Percentiles rank a stretch among this genome's conserved stretches.
Evolutionary conservation across 2,113 vertebrate species (phyloP).

Genomic region (Boulengeromyrus knoepffleri): DNA sequence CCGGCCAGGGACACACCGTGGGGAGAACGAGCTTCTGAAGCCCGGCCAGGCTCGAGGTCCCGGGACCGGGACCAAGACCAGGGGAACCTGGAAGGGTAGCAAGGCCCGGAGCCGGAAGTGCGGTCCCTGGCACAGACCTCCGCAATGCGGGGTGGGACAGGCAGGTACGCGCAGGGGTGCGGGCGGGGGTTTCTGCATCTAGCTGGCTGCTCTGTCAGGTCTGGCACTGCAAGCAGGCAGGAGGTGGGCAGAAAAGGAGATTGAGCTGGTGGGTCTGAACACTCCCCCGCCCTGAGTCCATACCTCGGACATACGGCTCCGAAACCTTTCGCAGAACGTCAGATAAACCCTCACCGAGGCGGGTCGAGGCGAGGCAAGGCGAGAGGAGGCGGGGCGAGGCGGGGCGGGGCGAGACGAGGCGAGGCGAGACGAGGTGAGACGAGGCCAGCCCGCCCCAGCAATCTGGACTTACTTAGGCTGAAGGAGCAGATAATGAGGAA

Average conservation of each 20-base stretch:
- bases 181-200: background rate
- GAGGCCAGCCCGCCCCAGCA: background rate
- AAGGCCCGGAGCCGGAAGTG: background rate
- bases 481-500: background rate
- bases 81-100: background rate
- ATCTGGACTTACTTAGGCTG: background rate
- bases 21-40: background rate
- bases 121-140: background rate
- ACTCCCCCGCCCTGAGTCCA: background rate
- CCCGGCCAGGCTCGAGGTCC: background rate
- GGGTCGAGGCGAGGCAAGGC: background rate
- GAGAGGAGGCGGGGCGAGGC: too few relatives aligned
- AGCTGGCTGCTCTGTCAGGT: background rate
- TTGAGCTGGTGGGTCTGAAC: background rate
- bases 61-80: background rate
- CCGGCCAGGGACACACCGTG: background rate
- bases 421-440: too few relatives aligned
- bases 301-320: background rate
- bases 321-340: background rate
- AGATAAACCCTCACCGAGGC: background rate
- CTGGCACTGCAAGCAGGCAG: background rate
- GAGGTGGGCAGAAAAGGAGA: background rate
- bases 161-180: background rate
- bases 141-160: background rate
- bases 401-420: too few relatives aligned